phyloP scores from a whole-genome alignment of 2,113 vertebrate species.

The Castor canadensis region DNA sequence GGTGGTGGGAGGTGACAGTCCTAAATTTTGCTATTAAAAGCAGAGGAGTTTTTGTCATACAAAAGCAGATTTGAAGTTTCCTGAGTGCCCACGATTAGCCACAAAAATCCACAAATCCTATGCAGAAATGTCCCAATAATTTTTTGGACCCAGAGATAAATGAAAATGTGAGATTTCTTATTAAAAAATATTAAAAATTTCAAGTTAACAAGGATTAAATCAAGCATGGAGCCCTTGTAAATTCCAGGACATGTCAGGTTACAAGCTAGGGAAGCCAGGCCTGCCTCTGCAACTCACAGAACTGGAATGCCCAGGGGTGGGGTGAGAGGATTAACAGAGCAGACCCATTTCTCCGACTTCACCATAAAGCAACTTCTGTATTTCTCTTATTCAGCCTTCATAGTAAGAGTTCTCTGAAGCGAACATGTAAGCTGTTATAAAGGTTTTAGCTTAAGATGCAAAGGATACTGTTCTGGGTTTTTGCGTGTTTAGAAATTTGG shows the following conservation, averaged over 20 bases:
- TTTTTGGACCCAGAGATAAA: not conserved
- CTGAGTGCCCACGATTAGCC: not conserved
- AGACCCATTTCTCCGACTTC: not conserved
- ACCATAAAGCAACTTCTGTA: not conserved
- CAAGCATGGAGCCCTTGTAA: not conserved
- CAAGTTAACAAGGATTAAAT: not conserved
- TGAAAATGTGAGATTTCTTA: not conserved
- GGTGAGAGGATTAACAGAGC: not conserved
- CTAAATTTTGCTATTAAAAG: not conserved
- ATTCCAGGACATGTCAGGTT: fast-evolving
- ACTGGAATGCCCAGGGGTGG: not conserved
- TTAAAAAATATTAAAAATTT: not conserved
- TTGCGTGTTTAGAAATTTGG: not conserved
- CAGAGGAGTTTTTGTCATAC: not conserved
- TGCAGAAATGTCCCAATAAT: not conserved
- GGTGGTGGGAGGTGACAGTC: not conserved
- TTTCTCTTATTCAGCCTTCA: not conserved
- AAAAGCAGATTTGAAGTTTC: not conserved
- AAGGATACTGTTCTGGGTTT: not conserved
- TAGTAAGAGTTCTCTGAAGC: not conserved
- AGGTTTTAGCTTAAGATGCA: not conserved
- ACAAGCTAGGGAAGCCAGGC: fast-evolving
- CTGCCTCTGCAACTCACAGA: too few relatives aligned
- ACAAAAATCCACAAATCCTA: not conserved
- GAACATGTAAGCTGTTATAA: not conserved